Base-by-base conservation (phyloP, 1,140 invertebrate species). In the Trichonephila inaurata region DNA sequence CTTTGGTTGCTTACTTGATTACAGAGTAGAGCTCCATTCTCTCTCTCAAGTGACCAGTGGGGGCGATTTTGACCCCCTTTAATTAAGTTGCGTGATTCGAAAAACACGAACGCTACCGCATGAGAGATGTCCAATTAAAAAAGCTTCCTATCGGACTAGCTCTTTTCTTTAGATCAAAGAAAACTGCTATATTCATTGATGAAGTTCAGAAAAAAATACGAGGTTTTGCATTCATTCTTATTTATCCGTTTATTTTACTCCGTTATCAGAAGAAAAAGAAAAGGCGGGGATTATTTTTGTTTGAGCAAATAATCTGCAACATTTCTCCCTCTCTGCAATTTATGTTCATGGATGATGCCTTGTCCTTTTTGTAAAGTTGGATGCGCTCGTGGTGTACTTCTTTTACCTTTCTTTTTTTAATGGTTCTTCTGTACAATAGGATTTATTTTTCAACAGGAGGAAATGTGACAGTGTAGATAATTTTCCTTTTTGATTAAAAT, bases 41-140 rank as follows among this genome's bases (percentile, higher is more conserved):
- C 72, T 77, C 69, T 77, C 72, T 61, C 51, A 85, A 85, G 83
- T 91, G 89, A 91, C 89, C 89, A 91, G 89, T 81, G 89, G 60
- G 69, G 66, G 88, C 24, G 64, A 60, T n/a, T 77, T 51, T 58
- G 24, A 44, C 83, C 88, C 72, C 89, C 72, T 91, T 91, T 91
- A 91, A 91, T 91, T 91, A 91, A 91, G 89, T 91, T 91, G 89
- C 72, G 89, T 91, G 72, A 82, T 91, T 81, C 89, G 69, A 61
- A 81, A 81, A 72, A 72, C 64, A 72, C 61, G 88, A 72, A 40
- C 21, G n/a, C 69, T 85, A 85, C 44, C 83, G 51, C 58, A 60
- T 85, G 83, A 61, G 83, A 60, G 66, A 72, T 62, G 24, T 90
- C 69, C n/a, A 77, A 90, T 90, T 51, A 90, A 90, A 89, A 89